Conservation (phyloP, 2,888 invertebrate species). For the Automeris io region DNA sequence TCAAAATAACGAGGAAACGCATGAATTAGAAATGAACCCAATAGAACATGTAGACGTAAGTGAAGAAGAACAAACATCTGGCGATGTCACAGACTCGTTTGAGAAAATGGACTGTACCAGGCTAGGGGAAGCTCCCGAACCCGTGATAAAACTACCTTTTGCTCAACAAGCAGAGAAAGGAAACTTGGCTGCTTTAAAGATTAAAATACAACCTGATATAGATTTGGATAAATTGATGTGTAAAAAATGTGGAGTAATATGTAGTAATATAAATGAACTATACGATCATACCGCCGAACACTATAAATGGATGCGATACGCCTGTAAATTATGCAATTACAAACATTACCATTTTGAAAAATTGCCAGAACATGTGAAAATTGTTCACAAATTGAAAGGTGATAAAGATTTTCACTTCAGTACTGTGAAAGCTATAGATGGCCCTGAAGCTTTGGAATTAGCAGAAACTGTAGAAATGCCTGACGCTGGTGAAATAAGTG, state of each 20-base stretch:
- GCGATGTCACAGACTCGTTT: conserved; percentile 29
- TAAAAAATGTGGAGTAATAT: conserved; percentile 70
- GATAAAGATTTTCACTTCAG: conserved; percentile 71
- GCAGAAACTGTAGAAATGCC: conserved; percentile 34
- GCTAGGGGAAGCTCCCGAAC: conserved; percentile 12
- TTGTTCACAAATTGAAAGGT: conserved; percentile 77
- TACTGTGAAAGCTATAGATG: conserved; percentile 65
- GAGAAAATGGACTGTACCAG: conserved; percentile 21
- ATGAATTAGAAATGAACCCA: conserved; percentile 20
- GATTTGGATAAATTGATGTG: conserved; percentile 63
- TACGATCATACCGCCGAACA: conserved; percentile 80
- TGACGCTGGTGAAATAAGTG: conserved; percentile 41
- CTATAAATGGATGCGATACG: conserved; percentile 84
- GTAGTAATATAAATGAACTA: conserved; percentile 67
- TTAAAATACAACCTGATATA: conserved; percentile 52
- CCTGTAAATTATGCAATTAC: conserved; percentile 85
- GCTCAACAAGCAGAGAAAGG: conserved; percentile 55
- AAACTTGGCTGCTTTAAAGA: conserved; percentile 53
- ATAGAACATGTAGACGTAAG: conserved; percentile 29
- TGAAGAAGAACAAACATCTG: conserved; percentile 29
- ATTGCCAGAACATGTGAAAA: conserved; percentile 80
- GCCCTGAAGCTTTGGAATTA: conserved; percentile 52
- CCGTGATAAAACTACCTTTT: conserved; percentile 41
- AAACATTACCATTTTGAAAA: conserved; percentile 81
- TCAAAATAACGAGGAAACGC: conserved; percentile 18